Base-by-base conservation (phyloP, 2,113 vertebrate genomes). In the Pionites leucogaster region DNA sequence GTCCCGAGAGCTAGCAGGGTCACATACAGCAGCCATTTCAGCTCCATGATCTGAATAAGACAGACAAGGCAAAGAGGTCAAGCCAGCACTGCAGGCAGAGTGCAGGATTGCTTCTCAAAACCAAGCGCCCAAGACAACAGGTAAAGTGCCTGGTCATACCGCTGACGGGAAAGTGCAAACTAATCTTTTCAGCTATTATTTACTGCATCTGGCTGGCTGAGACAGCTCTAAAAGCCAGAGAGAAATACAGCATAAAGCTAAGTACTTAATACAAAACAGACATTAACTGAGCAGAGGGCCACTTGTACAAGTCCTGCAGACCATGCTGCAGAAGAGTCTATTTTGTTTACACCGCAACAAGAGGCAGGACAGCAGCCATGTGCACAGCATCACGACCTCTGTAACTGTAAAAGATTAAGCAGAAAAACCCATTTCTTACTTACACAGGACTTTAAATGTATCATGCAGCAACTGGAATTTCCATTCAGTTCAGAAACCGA, bases 31-130 rank as follows among this genome's bases (percentile, higher is more conserved):
- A 98, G 97, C 95, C 98, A 96, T 94, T 98, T 99, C 78, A 98
- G 97, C 97, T 98, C 98, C 99, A 99, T 99, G 78, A 91, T 98
- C 99, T 99, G 96, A 50, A 63, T 18, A 79, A 88, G 60, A 46
- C 18, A 79, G 46, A 84, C 16, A 93, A 65, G 50, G 59, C 27
- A 70, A 46, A 90, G n/a, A 35, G 35, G 68, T 93, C 24, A 95
- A 35, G 33, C 7, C 86, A 87, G 44, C 10, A 10, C 55, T 33
- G 52, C 69, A 53, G 0, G 0, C 35, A 72, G 47, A 78, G 53
- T 2, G 1, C 60, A 13, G 11, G 2, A 2, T 1, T 52, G n/a
- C 52, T 55, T 46, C 77, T 52, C 2, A 76, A 85, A 82, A 37
- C 44, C 7, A 1, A 75, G 65, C 67, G 50, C 24, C 59, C 49